These are phyloP conservation scores for Boloria selene DNA, from an alignment of 2,888 invertebrate genomes.

Conservation along the genomic window DNA sequence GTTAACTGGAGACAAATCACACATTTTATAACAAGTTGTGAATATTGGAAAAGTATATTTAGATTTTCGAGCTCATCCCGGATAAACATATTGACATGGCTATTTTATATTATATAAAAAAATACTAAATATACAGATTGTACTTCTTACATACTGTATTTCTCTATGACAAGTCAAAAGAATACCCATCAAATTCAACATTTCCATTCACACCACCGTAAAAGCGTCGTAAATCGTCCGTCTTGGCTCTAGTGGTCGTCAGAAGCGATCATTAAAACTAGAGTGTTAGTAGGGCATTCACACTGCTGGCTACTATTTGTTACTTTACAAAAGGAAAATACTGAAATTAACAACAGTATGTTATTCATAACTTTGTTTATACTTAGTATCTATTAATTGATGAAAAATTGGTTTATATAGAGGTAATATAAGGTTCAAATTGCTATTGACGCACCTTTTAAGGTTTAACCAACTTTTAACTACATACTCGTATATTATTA, in stretches of 20 bases:
- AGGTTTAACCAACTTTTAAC: too few species aligned
- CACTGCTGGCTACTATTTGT: slow-evolving; percentile 23
- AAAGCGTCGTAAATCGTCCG: slow-evolving; percentile 62
- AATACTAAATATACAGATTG: not conserved
- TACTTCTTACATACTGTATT: not conserved
- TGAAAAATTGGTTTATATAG: too few species aligned
- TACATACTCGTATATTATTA: too few species aligned
- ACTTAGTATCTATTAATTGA: not conserved
- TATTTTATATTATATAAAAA: too few species aligned
- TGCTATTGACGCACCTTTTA: too few species aligned
- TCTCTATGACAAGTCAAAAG: slow-evolving; percentile 30
- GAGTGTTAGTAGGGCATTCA: slow-evolving; percentile 43
- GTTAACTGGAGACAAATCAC: too few species aligned
- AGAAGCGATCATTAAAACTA: slow-evolving; percentile 59
- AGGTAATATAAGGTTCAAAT: too few species aligned
- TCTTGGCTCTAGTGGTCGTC: slow-evolving; percentile 56
- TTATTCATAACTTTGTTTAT: not conserved
- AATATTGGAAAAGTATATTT: too few species aligned
- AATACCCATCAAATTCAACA: slow-evolving; percentile 51
- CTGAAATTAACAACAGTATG: not conserved
- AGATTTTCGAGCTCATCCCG: too few species aligned
- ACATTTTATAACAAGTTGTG: too few species aligned
- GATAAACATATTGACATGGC: too few species aligned
- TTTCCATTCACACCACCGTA: slow-evolving; percentile 68
- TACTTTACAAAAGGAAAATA: slow-evolving; percentile 12